Evolutionary conservation across 2,797 vertebrate genomes (phyloP).

Genomic region (Limnodromus scolopaceus): DNA sequence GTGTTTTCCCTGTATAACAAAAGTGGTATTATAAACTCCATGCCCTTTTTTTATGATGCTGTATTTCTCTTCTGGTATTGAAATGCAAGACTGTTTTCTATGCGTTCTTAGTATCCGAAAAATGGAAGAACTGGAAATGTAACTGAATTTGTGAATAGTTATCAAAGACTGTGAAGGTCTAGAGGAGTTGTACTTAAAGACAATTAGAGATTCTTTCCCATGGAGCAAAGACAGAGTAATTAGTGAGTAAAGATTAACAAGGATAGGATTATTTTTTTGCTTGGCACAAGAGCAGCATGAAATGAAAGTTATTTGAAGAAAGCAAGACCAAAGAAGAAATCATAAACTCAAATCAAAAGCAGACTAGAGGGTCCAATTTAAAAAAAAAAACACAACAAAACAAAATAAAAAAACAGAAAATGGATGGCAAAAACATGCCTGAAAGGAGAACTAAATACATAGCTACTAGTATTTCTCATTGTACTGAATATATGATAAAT

Average conservation of each 20-base stretch:
- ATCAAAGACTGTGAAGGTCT: not conserved
- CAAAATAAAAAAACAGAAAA: not conserved
- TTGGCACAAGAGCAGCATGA: not conserved
- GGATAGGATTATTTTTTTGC: not conserved
- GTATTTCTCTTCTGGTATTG: conserved; percentile 28
- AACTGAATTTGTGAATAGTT: not conserved
- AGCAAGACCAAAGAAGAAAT: conserved; percentile 2
- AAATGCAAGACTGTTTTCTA: not conserved
- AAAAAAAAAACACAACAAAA: not conserved
- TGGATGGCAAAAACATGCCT: not conserved
- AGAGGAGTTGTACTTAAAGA: not conserved
- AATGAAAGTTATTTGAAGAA: not conserved
- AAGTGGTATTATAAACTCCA: conserved; percentile 17
- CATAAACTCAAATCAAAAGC: not conserved
- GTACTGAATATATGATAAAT: not conserved
- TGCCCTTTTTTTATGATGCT: not conserved
- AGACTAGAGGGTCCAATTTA: not conserved
- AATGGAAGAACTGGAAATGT: not conserved
- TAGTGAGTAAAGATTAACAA: conserved; percentile 4
- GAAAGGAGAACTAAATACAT: not conserved
- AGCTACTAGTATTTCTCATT: not conserved
- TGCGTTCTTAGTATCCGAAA: not conserved
- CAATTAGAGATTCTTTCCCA: not conserved
- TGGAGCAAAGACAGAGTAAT: not conserved
- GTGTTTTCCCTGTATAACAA: conserved; percentile 24